Evolutionary conservation across 2,888 invertebrate genomes (phyloP).

Genomic region (Synergus japonicus): DNA sequence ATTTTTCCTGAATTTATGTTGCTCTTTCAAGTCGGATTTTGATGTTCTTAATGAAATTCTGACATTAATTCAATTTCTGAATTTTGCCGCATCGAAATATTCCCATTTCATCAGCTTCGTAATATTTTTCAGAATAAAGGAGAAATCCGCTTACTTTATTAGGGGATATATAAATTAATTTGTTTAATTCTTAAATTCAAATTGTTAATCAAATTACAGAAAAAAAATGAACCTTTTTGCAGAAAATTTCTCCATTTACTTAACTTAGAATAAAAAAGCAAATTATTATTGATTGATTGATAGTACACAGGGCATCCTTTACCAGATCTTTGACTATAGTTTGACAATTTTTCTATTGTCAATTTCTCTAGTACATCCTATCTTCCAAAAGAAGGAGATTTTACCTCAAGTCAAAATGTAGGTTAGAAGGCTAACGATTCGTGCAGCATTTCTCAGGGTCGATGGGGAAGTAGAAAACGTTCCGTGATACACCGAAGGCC

Average conservation of each 20-base stretch:
- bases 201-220: background rate
- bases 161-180: background rate
- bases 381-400: background rate
- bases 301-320: background rate
- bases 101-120: background rate
- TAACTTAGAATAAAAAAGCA: background rate
- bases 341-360: background rate
- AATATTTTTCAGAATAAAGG: background rate
- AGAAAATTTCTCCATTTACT: background rate
- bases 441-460: slow-evolving; percentile 54
- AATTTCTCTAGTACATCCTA: slow-evolving; percentile 2
- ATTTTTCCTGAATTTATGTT: slow-evolving; percentile 4
- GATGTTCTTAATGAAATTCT: background rate
- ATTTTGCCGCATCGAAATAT: background rate
- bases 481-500: slow-evolving; percentile 6
- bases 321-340: background rate
- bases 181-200: background rate
- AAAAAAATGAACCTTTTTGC: too few species aligned
- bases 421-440: slow-evolving; percentile 58
- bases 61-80: background rate
- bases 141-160: background rate
- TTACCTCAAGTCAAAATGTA: slow-evolving; percentile 47
- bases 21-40: background rate
- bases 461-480: slow-evolving; percentile 45
- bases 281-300: background rate